Evolutionary conservation across 2,113 vertebrate species (phyloP), one percentile per base, ranked within the genome.

Genomic region (Centropus bengalensis): DNA sequence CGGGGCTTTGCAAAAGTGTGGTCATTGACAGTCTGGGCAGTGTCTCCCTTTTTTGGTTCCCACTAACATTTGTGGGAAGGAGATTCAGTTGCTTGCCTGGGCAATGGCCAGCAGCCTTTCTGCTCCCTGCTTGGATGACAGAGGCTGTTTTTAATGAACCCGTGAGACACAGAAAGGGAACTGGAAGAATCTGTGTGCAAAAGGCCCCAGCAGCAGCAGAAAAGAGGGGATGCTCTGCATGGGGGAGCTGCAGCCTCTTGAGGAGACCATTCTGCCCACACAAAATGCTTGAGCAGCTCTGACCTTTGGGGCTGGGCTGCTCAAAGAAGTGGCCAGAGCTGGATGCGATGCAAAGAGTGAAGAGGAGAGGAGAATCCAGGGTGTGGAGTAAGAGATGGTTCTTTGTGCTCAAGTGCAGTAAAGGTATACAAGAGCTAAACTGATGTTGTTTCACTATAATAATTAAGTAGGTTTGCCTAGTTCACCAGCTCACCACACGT

Each of bases 81-180:
- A 58, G 79, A 47, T n/a, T 85, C 47, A 16, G 75, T 81, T 21
- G 4, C 52, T 17, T 7, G 75, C 12, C 79, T 95, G 91, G 94
- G 79, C 47, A 33, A 30, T 10, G 69, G 91, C 94, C 91, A 93
- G 44, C 54, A 67, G 64, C 69, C 74, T 85, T 93, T 95, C 79
- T 95, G 42, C 69, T 81, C 59, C 3, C 40, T 3, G 1, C 51
- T 80, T 84, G 71, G 63, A 74, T 51, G 87, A 18, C 63, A 52
- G 74, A 75, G 78, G 21, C 62, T 10, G 9, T 66, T 88, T 70
- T 62, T 45, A 62, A 56, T 8, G 27, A 40, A 33, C 45, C 1
- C 7, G 47, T 1, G 5, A 67, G 70, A 40, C 75, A 55, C 45
- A 8, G 0, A 82, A 54, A 70, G 36, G 9, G 27, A 63, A n/a